Conservation (phyloP, 2,888 invertebrate genomes). For the Ichneumoninae sp. region DNA sequence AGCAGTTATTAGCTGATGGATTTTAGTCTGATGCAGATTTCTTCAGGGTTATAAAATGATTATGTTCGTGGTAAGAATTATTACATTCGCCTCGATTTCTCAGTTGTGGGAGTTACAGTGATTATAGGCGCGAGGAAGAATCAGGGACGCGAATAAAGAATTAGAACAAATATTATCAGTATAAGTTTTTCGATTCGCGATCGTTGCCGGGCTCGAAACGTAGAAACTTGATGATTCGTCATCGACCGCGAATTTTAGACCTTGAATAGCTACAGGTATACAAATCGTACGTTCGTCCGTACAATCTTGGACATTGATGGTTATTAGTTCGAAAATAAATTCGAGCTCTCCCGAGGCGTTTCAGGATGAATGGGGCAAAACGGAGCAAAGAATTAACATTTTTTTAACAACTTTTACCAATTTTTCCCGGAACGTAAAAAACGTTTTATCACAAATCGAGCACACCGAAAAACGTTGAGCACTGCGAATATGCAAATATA, state of each 20-base stretch:
- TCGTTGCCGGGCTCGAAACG: background rate
- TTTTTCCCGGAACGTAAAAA: too few species aligned
- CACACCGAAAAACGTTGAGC: background rate
- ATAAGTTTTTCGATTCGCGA: background rate
- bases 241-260: background rate
- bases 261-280: background rate
- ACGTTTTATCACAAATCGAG: too few species aligned
- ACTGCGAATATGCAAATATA: constrained; percentile 40
- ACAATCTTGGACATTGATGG: background rate
- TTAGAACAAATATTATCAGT: background rate
- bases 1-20: too few species aligned
- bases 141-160: background rate
- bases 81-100: background rate
- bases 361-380: too few species aligned
- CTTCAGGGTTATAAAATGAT: too few species aligned
- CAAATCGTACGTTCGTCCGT: background rate
- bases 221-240: too few species aligned
- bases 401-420: too few species aligned
- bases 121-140: background rate
- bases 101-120: background rate
- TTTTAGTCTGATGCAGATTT: too few species aligned
- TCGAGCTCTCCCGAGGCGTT: background rate
- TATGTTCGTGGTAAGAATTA: background rate
- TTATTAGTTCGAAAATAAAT: background rate
- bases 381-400: too few species aligned